Evolutionary conservation across 2,888 invertebrate species (phyloP), one percentile per base, ranked within the genome.

Genomic region (Eupithecia dodoneata): DNA sequence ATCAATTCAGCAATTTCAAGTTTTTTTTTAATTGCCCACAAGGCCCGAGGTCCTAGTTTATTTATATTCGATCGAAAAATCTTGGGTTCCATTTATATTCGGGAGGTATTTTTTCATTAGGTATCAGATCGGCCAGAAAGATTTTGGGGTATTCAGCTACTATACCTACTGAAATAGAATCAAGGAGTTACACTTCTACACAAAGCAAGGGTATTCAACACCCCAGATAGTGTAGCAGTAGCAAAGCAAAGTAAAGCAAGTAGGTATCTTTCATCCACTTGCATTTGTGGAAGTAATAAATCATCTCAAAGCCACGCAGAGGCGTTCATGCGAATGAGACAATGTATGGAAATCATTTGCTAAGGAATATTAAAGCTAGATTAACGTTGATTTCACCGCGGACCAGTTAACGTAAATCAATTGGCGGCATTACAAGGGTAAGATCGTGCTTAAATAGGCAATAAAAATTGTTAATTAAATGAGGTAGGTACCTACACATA

Each of bases 261-360:
- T 78, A 78, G 73, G 77, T 80, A 82, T 80, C 81, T 80, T 82
- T 80, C 79, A 81, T 80, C 80, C 71, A 78, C 55, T 59, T 18
- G 55, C 80, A 71, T 71, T 72, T 71, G 45, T 59, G 73, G 75
- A 77, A 73, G 45, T 74, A 74, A 80, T 81, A 81, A 81, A 80
- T 80, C 79, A 80, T 79, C 80, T 71, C 76, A 75, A 30, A 80
- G 79, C 74, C 79, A 80, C 79, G 75, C 79, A 76, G 75, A 75
- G 66, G 78, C 66, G 77, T 75, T 67, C 75, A 80, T 76, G 79
- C 76, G 76, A 80, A 78, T 65, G 73, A 72, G 66, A 73, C 72
- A 76, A 78, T 70, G 75, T 73, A 78, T 63, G 45, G 52, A 73
- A 72, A 47, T 73, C 18, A 75, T 72, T 74, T 73, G 70, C 65